Evolutionary conservation across 2,797 vertebrate genomes (phyloP).

Genomic region (Diplodus sargus): DNA sequence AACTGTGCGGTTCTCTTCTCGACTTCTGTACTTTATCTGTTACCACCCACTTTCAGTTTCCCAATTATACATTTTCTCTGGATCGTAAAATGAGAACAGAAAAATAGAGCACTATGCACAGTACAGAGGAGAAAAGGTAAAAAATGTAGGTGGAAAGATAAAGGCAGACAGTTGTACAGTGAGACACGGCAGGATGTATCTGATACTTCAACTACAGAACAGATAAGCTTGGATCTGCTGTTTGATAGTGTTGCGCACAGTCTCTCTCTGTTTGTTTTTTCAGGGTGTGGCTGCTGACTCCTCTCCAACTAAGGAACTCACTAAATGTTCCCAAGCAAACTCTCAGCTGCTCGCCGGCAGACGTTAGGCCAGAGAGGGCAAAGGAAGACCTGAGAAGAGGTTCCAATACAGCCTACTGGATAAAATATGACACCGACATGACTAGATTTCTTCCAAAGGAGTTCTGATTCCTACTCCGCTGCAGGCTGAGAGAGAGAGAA

Average conservation of each 20-base stretch:
- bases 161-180: background rate
- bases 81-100: background rate
- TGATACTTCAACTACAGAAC: background rate
- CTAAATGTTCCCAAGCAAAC: conserved; percentile 51
- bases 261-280: conserved; percentile 22
- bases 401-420: background rate
- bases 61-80: background rate
- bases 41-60: background rate
- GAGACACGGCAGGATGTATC: background rate
- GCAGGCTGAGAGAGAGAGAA: background rate
- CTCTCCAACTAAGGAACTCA: conserved; percentile 1
- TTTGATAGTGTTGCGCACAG: background rate
- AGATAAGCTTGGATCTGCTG: conserved; percentile 2
- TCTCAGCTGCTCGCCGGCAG: conserved; percentile 18
- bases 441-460: background rate
- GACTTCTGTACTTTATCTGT: no score
- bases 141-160: background rate
- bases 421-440: background rate
- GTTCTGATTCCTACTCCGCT: background rate
- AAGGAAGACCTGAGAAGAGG: conserved; percentile 6
- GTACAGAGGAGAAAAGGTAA: background rate
- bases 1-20: background rate
- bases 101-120: background rate
- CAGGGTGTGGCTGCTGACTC: conserved; percentile 48
- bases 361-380: background rate